Conservation (phyloP, 1,140 invertebrate species). For the Paraescarpia echinospica region DNA sequence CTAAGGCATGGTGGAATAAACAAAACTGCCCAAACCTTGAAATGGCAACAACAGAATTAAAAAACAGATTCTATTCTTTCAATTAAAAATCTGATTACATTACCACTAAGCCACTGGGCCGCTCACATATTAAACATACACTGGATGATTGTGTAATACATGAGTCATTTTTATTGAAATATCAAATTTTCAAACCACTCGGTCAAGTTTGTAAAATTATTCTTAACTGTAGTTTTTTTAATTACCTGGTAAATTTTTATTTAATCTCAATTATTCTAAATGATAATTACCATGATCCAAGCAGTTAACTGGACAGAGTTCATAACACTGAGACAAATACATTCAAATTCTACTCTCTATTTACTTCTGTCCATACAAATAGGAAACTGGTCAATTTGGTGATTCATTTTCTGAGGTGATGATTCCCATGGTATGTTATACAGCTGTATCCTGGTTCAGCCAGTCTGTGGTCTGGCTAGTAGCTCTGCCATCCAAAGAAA, state of each 20-base stretch:
- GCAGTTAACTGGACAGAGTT: background rate
- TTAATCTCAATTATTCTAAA: background rate
- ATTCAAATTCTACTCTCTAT: background rate
- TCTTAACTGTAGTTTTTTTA: too few relatives aligned
- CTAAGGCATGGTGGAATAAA: too few relatives aligned
- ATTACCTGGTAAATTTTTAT: background rate
- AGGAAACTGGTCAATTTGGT: background rate
- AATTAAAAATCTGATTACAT: too few relatives aligned
- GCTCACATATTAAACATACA: background rate
- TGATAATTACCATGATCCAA: background rate
- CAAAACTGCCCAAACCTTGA: too few relatives aligned
- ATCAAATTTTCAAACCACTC: background rate
- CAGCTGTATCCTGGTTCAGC: background rate
- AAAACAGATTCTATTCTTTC: too few relatives aligned
- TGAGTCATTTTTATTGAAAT: background rate
- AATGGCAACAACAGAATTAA: too few relatives aligned
- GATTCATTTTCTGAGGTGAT: background rate
- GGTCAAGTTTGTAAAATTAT: too few relatives aligned
- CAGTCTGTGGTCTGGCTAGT: background rate
- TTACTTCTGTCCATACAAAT: background rate
- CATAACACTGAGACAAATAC: background rate
- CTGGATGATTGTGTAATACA: background rate
- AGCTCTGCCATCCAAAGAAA: too few relatives aligned
- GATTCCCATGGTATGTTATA: too few relatives aligned
- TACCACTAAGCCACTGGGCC: too few relatives aligned